Evolutionary conservation across 2,797 vertebrate genomes (phyloP), one percentile per base, ranked within the genome.

Genomic region (Sebastes goodei): DNA sequence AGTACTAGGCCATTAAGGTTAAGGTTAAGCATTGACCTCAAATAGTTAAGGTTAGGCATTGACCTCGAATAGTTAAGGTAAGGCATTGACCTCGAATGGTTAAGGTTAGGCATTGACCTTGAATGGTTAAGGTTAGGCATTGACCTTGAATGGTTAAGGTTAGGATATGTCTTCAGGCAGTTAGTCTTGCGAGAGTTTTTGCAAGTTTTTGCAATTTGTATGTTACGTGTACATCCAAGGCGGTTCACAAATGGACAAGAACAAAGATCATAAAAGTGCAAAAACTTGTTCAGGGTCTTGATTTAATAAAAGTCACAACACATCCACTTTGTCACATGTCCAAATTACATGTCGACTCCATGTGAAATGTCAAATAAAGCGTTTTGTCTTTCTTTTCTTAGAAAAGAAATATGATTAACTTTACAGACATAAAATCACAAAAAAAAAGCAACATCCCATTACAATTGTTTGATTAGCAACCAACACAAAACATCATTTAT

Each of bases 391-490:
- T 66, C 21, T 69, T 55, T 55, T 74, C 14, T 55, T 69, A 42
- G 49, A 63, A 70, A 69, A 35, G 2, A 57, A 29, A 73, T 35
- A 5, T 15, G 20, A 63, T 64, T 30, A 49, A 20, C 5, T 32
- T 35, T 1, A 57, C 21, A 62, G 9, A 32, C 7, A 69, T 6
- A 38, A 7, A 76, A 64, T 9, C 7, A 73, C 66, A 83, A 53
- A 57, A 67, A 67, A n/a, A n/a, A n/a, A n/a, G n/a, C 65, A 56
- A 25, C 27, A 15, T 20, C 20, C 53, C n/a, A 6, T 72, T 78
- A 30, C 8, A 57, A 25, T 29, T 35, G 4, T 74, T 92, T 89
- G 90, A 88, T 85, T 90, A 83, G 57, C 83, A 78, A 81, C 76
- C 20, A 62, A 80, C 83, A 85, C 69, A 80, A 81, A 87, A 84